phyloP scores from a whole-genome alignment of 2,888 invertebrate genomes.

The Dolichopus griseipennis region DNA sequence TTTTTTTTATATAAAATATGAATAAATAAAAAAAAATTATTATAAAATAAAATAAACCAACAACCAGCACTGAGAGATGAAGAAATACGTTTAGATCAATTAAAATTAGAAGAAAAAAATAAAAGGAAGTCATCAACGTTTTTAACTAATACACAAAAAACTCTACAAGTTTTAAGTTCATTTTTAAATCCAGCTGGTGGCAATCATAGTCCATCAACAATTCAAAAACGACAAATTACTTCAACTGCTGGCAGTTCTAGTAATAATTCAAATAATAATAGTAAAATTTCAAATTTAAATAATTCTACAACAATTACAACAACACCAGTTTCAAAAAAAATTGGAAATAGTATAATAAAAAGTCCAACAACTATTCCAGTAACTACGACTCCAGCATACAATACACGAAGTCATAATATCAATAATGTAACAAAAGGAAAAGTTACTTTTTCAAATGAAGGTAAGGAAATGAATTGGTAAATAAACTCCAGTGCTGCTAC shows the following conservation, averaged over 20 bases:
- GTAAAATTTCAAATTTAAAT: conserved; percentile 20
- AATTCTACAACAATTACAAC: not conserved
- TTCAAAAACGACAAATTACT: conserved; percentile 25
- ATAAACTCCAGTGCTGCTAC: conserved; percentile 15
- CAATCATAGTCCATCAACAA: conserved; percentile 25
- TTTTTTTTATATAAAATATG: too few species aligned
- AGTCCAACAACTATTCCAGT: not conserved
- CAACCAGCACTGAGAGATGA: conserved; percentile 36
- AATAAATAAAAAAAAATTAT: too few species aligned
- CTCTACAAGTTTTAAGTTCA: not conserved
- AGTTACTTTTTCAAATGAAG: conserved; percentile 19
- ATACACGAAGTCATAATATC: conserved; percentile 13
- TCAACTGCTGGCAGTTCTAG: conserved; percentile 18
- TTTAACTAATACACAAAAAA: conserved; percentile 21
- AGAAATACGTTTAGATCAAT: conserved; percentile 35
- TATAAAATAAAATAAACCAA: not conserved
- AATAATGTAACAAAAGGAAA: conserved; percentile 17
- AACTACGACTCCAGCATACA: not conserved
- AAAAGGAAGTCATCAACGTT: conserved; percentile 16
- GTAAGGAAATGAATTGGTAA: conserved; percentile 25
- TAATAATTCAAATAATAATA: conserved; percentile 20
- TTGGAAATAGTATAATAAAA: not conserved
- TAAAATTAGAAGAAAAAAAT: conserved; percentile 29
- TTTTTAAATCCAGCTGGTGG: not conserved
- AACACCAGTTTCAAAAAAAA: not conserved